Percentiles rank a stretch among this genome's conserved stretches.
phyloP scores from a whole-genome alignment of 2,113 vertebrate species.

The Genyomyrus donnyi region DNA sequence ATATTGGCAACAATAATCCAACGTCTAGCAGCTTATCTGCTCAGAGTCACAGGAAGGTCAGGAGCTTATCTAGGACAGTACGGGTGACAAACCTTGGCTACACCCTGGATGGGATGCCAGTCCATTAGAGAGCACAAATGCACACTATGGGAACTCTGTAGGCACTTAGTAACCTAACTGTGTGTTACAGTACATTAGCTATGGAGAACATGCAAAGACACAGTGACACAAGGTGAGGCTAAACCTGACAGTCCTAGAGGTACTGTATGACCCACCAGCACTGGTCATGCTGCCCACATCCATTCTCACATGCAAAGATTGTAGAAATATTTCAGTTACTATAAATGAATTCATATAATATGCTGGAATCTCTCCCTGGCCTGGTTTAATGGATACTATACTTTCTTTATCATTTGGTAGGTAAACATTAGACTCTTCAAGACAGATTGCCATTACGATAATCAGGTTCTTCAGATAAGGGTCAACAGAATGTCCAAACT shows the following conservation, averaged over 20 bases:
- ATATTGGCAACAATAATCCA: background rate
- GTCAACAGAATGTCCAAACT: background rate
- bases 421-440: background rate
- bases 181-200: background rate
- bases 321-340: background rate
- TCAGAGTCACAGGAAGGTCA: background rate
- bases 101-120: background rate
- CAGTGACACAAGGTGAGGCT: background rate
- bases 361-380: background rate
- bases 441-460: background rate
- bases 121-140: background rate
- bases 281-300: background rate
- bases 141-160: background rate
- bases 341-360: background rate
- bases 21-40: background rate
- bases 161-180: background rate
- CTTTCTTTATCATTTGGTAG: background rate
- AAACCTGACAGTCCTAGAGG: background rate
- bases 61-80: background rate
- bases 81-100: background rate
- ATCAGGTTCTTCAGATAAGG: background rate
- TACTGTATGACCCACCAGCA: background rate
- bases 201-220: background rate
- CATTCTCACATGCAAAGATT: background rate
- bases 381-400: background rate